Evolutionary conservation across 2,888 invertebrate genomes (phyloP), one percentile per base, ranked within the genome.

Genomic region (Diplazon laetatorius): DNA sequence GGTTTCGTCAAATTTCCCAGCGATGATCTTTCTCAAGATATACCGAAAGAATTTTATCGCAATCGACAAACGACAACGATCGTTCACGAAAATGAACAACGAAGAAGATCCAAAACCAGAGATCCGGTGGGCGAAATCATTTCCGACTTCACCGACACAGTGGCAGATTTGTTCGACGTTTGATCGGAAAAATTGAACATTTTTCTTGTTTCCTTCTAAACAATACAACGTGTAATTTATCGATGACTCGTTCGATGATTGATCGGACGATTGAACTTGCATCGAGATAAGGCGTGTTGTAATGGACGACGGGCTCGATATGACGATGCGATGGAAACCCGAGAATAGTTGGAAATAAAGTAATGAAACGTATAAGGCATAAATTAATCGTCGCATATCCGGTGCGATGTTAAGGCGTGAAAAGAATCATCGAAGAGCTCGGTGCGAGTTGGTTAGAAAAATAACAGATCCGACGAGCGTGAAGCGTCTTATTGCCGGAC

Each of bases 131-230:
- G 80, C 48, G 68, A 74, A 39, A 76, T 85, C 48, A 76, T 85
- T n/a, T 82, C 82, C 10, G 83, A 85, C 9, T 76, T 85, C 25
- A 76, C 74, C 8, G 85, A 85, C 48, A 80, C 83, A 3, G 84
- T 85, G 1, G 78, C 78, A 20, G 82, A 84, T 59, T 62, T 85
- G 59, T 82, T 85, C 50, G 44, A 44, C 12, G 46, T 60, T 22
- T 22, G 25, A 57, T 60, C 46, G 46, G 20, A 16, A 2, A 18
- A n/a, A n/a, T n/a, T n/a, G n/a, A n/a, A n/a, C n/a, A n/a, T n/a
- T 6, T 30, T 30, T 30, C 30, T 30, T 6, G 2, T 6, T 30
- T 30, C 30, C 30, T 30, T 6, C 30, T 30, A 30, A 30, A 6
- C 6, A 30, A 30, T 30, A 14, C 46, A 20, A 46, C 6, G 12